Conservation (phyloP, 2,888 invertebrate genomes). For the Congeria kusceri region DNA sequence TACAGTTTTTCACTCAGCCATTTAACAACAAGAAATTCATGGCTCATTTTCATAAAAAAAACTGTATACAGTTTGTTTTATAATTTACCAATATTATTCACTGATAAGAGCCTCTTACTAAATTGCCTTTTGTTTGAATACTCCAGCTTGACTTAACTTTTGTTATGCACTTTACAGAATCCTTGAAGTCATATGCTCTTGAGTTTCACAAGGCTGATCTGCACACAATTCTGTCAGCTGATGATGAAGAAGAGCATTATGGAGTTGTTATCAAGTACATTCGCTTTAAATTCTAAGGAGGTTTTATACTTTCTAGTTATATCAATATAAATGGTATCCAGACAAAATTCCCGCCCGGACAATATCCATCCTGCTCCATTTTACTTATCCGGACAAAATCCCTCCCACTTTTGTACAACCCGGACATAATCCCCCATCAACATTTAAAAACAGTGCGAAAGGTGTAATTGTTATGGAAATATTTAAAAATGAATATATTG, state of each 20-base stretch:
- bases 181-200: slow-evolving; percentile 65
- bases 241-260: slow-evolving; percentile 88
- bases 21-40: too few relatives aligned
- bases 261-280: slow-evolving; percentile 90
- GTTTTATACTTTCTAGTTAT: not conserved
- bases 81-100: too few relatives aligned
- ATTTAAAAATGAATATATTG: not conserved
- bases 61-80: too few relatives aligned
- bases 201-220: slow-evolving; percentile 89
- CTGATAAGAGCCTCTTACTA: too few relatives aligned
- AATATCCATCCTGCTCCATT: too few relatives aligned
- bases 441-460: not conserved
- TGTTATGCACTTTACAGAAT: not conserved
- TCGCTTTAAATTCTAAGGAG: not conserved
- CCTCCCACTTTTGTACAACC: too few relatives aligned
- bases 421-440: too few relatives aligned
- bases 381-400: too few relatives aligned
- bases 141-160: too few relatives aligned
- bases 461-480: not conserved
- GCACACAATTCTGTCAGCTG: slow-evolving; percentile 88
- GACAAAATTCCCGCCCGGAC: not conserved
- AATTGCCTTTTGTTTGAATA: too few relatives aligned
- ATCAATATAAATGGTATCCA: not conserved
- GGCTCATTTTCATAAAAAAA: too few relatives aligned
- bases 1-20: too few relatives aligned